A percentile compares a stretch with the other conserved stretches of the same genome.
Evolutionary conservation across 2,797 vertebrate species (phyloP).

Genomic region (Silurus aristotelis): DNA sequence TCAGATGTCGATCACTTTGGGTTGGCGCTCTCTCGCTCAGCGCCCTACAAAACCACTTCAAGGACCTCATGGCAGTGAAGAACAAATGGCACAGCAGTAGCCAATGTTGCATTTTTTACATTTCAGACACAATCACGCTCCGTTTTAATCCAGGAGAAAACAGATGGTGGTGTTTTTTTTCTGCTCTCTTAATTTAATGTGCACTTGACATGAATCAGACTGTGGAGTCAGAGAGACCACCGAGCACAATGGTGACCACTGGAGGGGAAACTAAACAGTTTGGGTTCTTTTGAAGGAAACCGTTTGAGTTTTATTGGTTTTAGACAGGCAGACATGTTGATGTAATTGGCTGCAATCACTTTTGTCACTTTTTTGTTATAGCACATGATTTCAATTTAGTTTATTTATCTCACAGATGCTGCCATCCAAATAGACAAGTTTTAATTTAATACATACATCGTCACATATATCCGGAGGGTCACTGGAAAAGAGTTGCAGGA

Average conservation of each 20-base stretch:
- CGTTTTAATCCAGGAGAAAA: conserved; percentile 20
- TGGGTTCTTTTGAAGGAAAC: conserved; percentile 8
- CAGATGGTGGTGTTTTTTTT: conserved; percentile 37
- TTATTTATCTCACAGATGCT: not conserved
- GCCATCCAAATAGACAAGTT: not conserved
- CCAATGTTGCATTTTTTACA: conserved; percentile 58
- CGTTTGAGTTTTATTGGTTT: not conserved
- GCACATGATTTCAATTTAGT: not conserved
- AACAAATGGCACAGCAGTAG: conserved; percentile 68
- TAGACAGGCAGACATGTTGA: not conserved
- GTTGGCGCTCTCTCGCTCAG: conserved; percentile 57
- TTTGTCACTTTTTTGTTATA: not conserved
- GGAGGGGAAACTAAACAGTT: not conserved
- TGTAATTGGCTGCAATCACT: not conserved
- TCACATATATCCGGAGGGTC: not conserved
- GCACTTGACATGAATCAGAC: conserved; percentile 35
- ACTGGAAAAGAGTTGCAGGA: not conserved
- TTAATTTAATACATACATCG: no score
- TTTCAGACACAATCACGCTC: conserved; percentile 56
- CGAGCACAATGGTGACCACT: not conserved
- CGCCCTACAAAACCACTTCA: conserved; percentile 81
- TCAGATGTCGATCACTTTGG: conserved; percentile 78
- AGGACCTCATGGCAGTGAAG: conserved; percentile 67
- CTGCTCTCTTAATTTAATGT: not conserved
- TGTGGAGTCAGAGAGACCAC: not conserved